Conservation (phyloP, 2,113 vertebrate species). For the Delphinapterus leucas region DNA sequence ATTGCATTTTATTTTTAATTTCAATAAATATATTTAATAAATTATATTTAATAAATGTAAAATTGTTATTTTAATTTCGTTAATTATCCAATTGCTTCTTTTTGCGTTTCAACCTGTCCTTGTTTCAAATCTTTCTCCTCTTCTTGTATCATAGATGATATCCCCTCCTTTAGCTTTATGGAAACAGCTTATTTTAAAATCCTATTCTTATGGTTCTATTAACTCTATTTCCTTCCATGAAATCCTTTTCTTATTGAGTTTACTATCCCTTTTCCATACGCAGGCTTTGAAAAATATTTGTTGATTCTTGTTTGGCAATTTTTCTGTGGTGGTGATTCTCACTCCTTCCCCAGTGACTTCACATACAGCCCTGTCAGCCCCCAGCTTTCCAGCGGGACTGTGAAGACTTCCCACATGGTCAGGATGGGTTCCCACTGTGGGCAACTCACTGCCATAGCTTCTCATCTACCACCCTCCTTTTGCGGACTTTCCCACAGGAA, state of each 20-base stretch:
- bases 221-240: not conserved
- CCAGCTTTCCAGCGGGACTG: not conserved
- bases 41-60: not conserved
- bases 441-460: not conserved
- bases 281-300: not conserved
- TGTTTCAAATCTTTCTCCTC: not conserved
- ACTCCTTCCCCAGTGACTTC: not conserved
- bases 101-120: not conserved
- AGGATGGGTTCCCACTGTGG: not conserved
- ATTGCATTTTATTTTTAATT: not conserved
- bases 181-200: not conserved
- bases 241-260: not conserved
- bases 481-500: not conserved
- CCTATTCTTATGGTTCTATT: not conserved
- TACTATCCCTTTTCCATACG: not conserved
- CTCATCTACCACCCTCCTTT: not conserved
- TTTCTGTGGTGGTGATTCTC: not conserved
- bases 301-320: not conserved
- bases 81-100: not conserved
- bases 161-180: not conserved
- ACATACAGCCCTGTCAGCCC: not conserved
- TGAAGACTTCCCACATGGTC: not conserved
- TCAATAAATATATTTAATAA: not conserved
- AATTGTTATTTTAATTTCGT: not conserved
- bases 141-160: not conserved